A percentile compares a stretch with the other conserved stretches of the same genome.
Conservation (phyloP, 30 jellyfish, hydroid and myxozoan species). For the Aurelia aurita complex sp. Pacific region DNA sequence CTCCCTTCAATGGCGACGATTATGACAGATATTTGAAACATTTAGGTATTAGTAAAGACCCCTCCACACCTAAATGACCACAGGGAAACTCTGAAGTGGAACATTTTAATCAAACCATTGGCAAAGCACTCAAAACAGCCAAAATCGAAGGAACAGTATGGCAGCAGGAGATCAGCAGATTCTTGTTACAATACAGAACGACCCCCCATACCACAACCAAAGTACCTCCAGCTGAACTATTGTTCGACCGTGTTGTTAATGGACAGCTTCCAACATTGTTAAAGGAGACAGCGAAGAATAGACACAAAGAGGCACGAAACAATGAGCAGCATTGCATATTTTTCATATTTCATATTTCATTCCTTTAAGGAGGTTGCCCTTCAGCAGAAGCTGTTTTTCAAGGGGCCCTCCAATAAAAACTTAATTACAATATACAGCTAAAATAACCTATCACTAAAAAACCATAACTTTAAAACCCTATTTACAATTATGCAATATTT, state of each 20-base stretch:
- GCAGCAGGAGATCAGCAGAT: conserved; percentile 24
- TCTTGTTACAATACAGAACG: conserved; percentile 28
- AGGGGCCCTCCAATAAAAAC: no score
- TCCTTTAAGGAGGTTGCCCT: no score
- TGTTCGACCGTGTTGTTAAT: conserved; percentile 25
- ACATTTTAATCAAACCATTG: conserved; percentile 11
- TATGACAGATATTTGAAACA: background rate
- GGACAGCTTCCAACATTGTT: conserved; percentile 15
- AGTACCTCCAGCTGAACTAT: conserved; percentile 42
- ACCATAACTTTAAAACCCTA: no score
- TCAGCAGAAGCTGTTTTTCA: no score
- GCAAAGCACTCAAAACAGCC: conserved; percentile 38
- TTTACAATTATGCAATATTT: no score
- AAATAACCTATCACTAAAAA: no score
- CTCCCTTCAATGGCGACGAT: conserved; percentile 56
- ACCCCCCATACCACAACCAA: conserved; percentile 48
- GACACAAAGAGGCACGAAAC: conserved; percentile 10
- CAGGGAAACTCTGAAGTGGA: conserved; percentile 35
- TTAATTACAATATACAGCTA: no score
- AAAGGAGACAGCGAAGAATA: background rate
- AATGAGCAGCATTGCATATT: background rate
- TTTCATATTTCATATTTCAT: no score
- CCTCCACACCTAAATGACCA: conserved; percentile 36
- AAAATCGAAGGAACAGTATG: conserved; percentile 19
- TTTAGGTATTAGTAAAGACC: conserved; percentile 9